Base-by-base conservation (phyloP, 2,888 invertebrate genomes). In the Mycogona germanica region DNA sequence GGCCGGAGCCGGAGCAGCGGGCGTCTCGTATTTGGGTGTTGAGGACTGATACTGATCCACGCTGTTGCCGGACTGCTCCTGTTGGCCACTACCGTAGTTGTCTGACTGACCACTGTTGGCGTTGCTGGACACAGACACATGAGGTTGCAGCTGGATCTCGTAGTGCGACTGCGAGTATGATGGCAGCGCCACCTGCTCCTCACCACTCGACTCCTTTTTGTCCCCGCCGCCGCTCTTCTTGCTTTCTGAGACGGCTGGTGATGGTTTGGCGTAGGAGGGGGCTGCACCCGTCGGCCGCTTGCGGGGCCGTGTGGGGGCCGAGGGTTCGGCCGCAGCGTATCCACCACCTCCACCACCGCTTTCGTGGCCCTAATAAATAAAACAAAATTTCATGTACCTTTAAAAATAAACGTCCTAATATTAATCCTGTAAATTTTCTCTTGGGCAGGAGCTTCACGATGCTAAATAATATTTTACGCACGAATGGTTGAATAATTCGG, bases 241-340 rank as follows among this genome's bases (percentile, higher is more conserved):
- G 35, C 12, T n/a, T 35, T 35, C n/a, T 12, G 35, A 12, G 41
- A 21, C 23, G 21, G 17, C 23, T 32, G 47, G 47, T 30, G 47
- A 23, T 17, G 47, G 29, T 29, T 37, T 14, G 2, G 35, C 37
- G 3, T 23, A 26, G 6, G 17, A 19, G n/a, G 30, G 47, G 5
- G 32, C 19, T 25, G 21, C 26, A 26, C 49, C 49, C 3, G 49
- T 49, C 21, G 35, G 29, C 25, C 37, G 49, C 12, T 26, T 9
- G 5, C 49, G 38, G 23, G 32, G 23, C 38, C 49, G 19, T 12
- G 49, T 49, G 25, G 38, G 49, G n/a, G 49, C 49, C 14, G 49
- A 49, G 21, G 49, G 49, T 23, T 49, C 49, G 19, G 49, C 49
- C 12, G 49, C 35, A 21, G 49, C 37, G 29, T 37, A 37, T 3